Evolutionary conservation across 2,888 invertebrate genomes (phyloP).

Genomic region (Oithona nana): DNA sequence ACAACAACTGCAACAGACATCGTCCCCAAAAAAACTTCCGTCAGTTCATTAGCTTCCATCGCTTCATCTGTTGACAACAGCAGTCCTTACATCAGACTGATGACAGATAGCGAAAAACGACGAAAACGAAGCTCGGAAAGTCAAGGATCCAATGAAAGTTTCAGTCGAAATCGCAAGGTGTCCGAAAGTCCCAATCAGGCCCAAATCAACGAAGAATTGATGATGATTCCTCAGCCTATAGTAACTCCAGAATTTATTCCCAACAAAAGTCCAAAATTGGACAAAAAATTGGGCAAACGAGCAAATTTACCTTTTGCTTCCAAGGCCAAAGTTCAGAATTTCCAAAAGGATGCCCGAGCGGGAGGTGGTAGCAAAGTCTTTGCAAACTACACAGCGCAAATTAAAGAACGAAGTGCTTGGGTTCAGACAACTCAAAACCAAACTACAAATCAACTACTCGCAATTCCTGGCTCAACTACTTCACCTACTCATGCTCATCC

Average conservation of each 20-base stretch:
- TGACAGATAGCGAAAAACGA: neutral
- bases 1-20: no score
- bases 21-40: neutral
- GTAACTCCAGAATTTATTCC: no score
- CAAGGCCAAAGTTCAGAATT: neutral
- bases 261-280: no score
- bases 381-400: neutral
- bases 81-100: neutral
- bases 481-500: no score
- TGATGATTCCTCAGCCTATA: no score
- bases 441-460: no score
- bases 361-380: neutral
- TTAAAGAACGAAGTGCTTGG: neutral
- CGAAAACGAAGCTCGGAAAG: neutral
- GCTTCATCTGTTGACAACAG: neutral
- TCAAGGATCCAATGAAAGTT: neutral
- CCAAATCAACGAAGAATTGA: no score
- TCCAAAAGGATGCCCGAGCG: no score
- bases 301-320: no score
- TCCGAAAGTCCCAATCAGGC: no score
- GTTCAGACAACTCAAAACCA: neutral
- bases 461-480: no score
- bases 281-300: neutral
- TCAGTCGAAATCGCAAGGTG: no score
- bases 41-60: neutral